Conservation (phyloP, 2,797 vertebrate species). For the Pipistrellus pipistrellus region DNA sequence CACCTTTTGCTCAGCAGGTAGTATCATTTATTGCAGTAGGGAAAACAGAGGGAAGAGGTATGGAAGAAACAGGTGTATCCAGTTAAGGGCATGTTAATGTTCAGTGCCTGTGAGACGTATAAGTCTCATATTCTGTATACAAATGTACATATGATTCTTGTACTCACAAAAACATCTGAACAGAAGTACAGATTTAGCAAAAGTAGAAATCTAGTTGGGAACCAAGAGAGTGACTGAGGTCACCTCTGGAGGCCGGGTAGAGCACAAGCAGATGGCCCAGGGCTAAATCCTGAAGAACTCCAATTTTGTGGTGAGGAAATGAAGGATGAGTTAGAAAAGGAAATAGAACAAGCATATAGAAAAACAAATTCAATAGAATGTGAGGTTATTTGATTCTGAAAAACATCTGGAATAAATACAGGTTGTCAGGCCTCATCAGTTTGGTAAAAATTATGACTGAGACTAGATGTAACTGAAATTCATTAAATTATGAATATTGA, state of each 20-base stretch:
- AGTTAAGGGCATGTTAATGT: neutral
- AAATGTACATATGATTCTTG: neutral
- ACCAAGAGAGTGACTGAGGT: neutral
- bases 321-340: neutral
- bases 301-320: neutral
- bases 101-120: neutral
- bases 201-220: neutral
- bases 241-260: neutral
- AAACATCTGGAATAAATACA: conserved; percentile 41
- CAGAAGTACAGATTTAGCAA: neutral
- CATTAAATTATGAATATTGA: neutral
- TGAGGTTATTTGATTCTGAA: neutral
- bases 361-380: neutral
- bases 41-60: neutral
- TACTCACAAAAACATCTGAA: neutral
- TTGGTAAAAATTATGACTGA: conserved; percentile 53
- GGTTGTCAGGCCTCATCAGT: neutral
- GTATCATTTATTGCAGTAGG: neutral
- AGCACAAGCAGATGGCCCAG: neutral
- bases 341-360: neutral
- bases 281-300: neutral
- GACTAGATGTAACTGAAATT: conserved; percentile 34
- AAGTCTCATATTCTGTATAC: neutral
- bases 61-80: neutral
- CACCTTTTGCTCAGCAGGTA: neutral